Evolutionary conservation across 2,113 vertebrate species (phyloP).

Genomic region (Cairina moschata): DNA sequence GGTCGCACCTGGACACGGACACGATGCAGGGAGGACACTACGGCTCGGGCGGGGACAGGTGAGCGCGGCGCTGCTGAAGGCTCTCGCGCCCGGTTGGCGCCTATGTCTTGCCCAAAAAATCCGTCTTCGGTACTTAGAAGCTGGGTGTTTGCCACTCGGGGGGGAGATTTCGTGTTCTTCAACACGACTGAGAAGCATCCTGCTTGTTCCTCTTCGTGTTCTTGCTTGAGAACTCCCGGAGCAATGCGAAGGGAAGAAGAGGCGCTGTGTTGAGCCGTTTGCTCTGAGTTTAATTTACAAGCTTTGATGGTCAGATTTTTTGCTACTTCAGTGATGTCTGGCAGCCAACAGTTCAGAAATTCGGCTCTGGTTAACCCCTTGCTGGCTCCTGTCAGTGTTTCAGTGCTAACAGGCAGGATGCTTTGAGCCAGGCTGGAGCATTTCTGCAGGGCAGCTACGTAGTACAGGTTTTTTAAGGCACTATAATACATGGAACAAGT

Average conservation of each 20-base stretch:
- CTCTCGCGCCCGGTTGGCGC: background rate
- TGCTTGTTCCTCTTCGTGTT: no score
- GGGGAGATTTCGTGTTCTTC: no score
- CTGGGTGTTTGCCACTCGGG: background rate
- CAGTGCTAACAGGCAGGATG: background rate
- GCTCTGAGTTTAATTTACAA: background rate
- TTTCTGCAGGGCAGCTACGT: background rate
- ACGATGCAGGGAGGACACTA: constrained; percentile 70
- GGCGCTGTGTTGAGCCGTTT: background rate
- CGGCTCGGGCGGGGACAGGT: constrained; percentile 73
- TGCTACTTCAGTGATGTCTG: background rate
- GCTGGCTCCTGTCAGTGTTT: background rate
- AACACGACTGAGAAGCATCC: background rate
- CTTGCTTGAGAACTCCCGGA: background rate
- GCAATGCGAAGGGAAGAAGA: background rate
- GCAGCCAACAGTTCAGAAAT: fast-evolving
- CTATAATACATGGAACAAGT: fast-evolving
- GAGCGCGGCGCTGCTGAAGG: background rate
- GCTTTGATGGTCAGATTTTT: background rate
- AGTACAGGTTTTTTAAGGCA: background rate
- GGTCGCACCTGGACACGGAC: constrained; percentile 74
- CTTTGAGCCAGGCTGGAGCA: background rate
- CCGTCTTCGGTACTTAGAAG: background rate
- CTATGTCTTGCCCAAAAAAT: fast-evolving
- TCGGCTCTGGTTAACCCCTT: fast-evolving